These are phyloP conservation scores for Malurus cyaneus DNA, from an alignment of 2,113 vertebrate genomes.

Conservation along the genomic window DNA sequence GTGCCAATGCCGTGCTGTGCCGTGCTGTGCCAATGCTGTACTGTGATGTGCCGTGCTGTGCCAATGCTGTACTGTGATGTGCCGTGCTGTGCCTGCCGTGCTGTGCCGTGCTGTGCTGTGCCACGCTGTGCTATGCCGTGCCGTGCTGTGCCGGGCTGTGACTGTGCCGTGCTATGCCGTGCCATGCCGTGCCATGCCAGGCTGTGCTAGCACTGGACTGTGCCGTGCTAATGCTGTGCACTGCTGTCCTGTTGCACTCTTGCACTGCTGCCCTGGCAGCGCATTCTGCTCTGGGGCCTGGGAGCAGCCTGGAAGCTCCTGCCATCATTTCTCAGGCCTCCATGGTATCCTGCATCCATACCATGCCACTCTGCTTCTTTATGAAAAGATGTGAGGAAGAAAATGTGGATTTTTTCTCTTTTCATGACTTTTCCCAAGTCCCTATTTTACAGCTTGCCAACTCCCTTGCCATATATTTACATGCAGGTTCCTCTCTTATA, in stretches of 20 bases:
- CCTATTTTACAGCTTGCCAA: neutral
- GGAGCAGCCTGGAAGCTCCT: neutral
- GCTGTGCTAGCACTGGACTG: neutral
- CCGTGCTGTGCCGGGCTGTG: no score
- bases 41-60: neutral
- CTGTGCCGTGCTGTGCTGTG: neutral
- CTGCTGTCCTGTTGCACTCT: neutral
- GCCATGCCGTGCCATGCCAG: neutral
- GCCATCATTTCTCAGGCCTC: neutral
- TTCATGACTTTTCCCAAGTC: neutral
- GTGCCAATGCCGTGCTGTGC: neutral
- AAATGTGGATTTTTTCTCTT: neutral
- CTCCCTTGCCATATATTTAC: neutral
- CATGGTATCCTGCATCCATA: neutral
- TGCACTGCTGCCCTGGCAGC: neutral
- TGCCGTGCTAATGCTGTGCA: neutral
- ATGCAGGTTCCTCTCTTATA: neutral
- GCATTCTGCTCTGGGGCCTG: neutral
- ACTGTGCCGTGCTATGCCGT: neutral
- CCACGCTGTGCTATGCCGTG: neutral
- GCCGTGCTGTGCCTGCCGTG: neutral
- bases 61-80: neutral
- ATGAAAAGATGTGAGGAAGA: neutral
- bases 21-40: neutral
- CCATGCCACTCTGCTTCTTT: accelerated